Conservation (phyloP, 2,797 vertebrate species). For the Nothura maculosa region DNA sequence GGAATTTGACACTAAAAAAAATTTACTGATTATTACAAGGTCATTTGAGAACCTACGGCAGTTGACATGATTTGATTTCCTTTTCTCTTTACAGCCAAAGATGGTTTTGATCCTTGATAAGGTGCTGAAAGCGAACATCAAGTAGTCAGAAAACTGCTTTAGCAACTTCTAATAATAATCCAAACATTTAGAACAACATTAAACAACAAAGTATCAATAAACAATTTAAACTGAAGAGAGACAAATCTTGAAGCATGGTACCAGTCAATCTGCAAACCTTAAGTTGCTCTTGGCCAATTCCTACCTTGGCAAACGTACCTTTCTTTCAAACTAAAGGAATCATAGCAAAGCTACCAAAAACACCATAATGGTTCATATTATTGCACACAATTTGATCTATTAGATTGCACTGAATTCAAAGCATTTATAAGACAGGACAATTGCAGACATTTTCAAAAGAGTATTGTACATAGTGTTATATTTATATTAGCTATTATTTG, state of each 20-base stretch:
- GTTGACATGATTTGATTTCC: not conserved
- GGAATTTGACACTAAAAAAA: not conserved
- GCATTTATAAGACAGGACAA: not conserved
- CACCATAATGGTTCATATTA: not conserved
- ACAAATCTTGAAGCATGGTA: not conserved
- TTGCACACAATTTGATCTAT: fast-evolving
- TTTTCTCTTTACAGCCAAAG: not conserved
- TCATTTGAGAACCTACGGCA: not conserved
- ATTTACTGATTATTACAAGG: not conserved
- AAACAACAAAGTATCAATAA: not conserved
- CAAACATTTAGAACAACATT: too few species aligned
- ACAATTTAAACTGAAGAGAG: slow-evolving; percentile 8
- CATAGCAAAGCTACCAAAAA: not conserved
- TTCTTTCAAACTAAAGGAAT: not conserved
- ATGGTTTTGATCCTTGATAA: not conserved
- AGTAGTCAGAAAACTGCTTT: slow-evolving; percentile 1
- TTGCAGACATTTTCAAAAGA: too few species aligned
- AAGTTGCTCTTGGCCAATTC: not conserved
- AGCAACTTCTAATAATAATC: not conserved
- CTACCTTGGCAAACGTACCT: not conserved
- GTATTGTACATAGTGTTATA: not conserved
- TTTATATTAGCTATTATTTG: not conserved
- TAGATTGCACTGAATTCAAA: not conserved
- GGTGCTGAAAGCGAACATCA: not conserved
- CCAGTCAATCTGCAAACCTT: not conserved